Base-by-base conservation (phyloP, 1,140 invertebrate genomes). In the Holcopasites calliopsidis region DNA sequence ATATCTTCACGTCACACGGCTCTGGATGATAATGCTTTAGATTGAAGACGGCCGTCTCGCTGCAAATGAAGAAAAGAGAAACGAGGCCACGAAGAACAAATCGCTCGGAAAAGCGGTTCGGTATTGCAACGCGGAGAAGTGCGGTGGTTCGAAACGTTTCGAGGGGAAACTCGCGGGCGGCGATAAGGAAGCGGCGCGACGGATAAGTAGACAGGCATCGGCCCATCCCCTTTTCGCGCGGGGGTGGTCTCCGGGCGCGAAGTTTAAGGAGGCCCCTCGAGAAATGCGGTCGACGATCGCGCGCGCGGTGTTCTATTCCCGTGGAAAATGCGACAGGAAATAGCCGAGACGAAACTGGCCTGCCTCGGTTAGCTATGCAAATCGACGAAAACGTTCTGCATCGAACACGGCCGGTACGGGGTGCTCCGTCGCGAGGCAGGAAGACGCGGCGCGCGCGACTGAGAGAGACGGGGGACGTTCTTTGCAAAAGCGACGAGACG, bases 321-420 rank as follows among this genome's bases (percentile, higher is more conserved):
- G 85, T 86, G 84, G 88, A 87, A 89, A 89, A 90, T 89, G 83
- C 87, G 82, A 88, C 87, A 89, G 87, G 86, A 90, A 88, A 89
- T 89, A 89, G 85, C 83, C 87, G 86, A 88, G 87, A 90, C 89
- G 84, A 88, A 87, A 88, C 80, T 84, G 86, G 80, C 83, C 82
- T 86, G 80, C 83, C 82, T 86, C 76, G 50, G 49, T 70, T 66
- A 81, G 76, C 81, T 79, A 82, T 82, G 71, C 81, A 83, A 83
- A 83, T 79, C 76, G 80, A 82, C 80, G 50, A 82, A 82, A 73
- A 69, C 57, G 69, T 49, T 26, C 21, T 23, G 31, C 60, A 70
- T 71, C 57, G 38, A 71, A 50, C 55, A 26, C n/a, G n/a, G n/a
- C 60, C 23, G 47, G 38, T 40, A 73, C 38, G 4, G 31, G 57